Conservation (phyloP, 2,888 invertebrate genomes). For the Heterodera filipjevi region DNA sequence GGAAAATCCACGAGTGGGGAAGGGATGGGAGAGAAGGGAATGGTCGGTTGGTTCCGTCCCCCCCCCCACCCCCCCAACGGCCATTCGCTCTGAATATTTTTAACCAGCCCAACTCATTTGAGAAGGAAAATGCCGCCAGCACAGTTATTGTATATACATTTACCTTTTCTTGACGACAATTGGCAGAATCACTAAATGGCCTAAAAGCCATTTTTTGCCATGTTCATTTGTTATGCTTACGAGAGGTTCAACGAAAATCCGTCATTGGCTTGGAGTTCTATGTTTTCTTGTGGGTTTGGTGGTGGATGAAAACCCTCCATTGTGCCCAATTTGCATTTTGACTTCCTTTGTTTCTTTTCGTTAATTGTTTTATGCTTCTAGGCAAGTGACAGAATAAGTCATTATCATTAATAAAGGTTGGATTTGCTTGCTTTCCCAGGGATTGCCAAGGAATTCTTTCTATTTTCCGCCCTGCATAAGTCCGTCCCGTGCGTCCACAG, state of each 20-base stretch:
- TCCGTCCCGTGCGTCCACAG: background rate
- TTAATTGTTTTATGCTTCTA: conserved; percentile 1
- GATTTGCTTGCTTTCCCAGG: background rate
- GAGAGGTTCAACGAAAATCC: too few species aligned
- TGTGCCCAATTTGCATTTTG: background rate
- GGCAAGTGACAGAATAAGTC: background rate
- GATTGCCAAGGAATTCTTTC: background rate
- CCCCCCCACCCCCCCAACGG: background rate
- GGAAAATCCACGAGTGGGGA: background rate
- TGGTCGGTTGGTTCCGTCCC: too few species aligned
- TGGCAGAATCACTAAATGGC: background rate
- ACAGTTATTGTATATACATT: background rate
- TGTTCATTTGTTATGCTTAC: background rate
- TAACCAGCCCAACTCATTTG: background rate
- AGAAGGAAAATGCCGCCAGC: background rate
- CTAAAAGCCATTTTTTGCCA: background rate
- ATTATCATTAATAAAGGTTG: background rate
- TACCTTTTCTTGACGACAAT: background rate
- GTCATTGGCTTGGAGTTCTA: too few species aligned
- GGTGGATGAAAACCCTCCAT: too few species aligned
- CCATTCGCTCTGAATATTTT: background rate
- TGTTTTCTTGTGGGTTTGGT: too few species aligned
- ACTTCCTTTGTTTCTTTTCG: background rate
- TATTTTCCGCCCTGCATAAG: background rate
- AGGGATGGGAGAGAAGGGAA: background rate